Evolutionary conservation across 2,113 vertebrate species (phyloP), one percentile per base, ranked within the genome.

Genomic region (Elaphurus davidianus): DNA sequence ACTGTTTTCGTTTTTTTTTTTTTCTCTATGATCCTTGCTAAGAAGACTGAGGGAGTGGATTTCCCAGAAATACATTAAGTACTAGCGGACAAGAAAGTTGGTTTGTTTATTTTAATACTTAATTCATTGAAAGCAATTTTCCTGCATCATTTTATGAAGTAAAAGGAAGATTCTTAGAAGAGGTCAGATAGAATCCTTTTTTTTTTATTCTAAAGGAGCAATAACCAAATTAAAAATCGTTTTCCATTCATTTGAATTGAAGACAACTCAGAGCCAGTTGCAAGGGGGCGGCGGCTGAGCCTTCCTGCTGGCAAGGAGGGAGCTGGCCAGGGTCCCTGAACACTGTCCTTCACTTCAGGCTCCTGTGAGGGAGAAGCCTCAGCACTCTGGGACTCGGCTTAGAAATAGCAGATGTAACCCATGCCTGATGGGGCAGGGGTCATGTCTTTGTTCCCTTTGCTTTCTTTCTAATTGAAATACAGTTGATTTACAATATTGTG

Each of bases 221-320:
- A n/a, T 27, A 82, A 2, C 8, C 28, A 82, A 47, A 21, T 40
- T 47, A 67, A 78, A 60, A 90, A 8, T 60, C 10, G 1, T 62
- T 57, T 92, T 59, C 54, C 16, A 1, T 85, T 87, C 15, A 19
- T 83, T 30, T 12, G n/a, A 74, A 40, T 3, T 74, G 6, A 74
- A 19, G 50, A 28, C 25, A 50, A n/a, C 36, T 45, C 52, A 15
- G 1, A 28, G 67, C 14, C 25, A n/a, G 27, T 0, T 25, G 36
- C 25, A n/a, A 2, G 25, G 3, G 3, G n/a, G 57, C 14, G 2
- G 4, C 52, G 0, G 3, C 47, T 47, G 43, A 50, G 17, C 19
- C 47, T 33, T 16, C 8, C 3, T 0, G 36, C 40, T 23, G 52
- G 3, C 40, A 13, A 15, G 50, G 79, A n/a, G 30, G 3, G 47